These are phyloP conservation scores for Chrysolophus pictus DNA, from an alignment of 2,797 vertebrate species.

Conservation along the genomic window DNA sequence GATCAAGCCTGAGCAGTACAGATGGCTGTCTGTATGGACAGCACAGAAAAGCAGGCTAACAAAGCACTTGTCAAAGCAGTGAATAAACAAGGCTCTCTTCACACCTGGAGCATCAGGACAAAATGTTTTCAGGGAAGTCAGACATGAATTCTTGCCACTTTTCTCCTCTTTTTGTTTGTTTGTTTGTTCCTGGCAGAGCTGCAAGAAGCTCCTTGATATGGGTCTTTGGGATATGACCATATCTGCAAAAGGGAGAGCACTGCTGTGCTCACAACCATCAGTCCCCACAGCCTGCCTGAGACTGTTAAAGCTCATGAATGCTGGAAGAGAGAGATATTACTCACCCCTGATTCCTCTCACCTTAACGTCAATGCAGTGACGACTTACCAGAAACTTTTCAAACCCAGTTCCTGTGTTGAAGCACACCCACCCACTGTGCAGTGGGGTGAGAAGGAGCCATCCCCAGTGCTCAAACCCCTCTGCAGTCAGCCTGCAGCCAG, in stretches of 20 bases:
- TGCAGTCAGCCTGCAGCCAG: not conserved
- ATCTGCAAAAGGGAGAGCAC: not conserved
- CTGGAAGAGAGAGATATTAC: not conserved
- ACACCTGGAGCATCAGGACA: not conserved
- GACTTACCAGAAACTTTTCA: not conserved
- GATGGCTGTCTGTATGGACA: rapidly evolving
- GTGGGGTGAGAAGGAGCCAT: not conserved
- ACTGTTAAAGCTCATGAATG: not conserved
- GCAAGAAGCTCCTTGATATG: not conserved
- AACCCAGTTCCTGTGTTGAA: not conserved
- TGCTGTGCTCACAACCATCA: not conserved
- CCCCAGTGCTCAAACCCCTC: not conserved
- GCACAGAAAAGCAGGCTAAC: not conserved
- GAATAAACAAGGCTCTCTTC: not conserved
- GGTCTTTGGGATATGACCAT: not conserved
- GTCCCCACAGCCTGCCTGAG: not conserved
- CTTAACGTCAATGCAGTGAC: not conserved
- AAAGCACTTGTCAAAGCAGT: not conserved
- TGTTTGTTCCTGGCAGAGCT: not conserved
- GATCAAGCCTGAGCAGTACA: rapidly evolving
- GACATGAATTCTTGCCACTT: not conserved
- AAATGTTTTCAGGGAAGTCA: not conserved
- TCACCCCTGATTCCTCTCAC: not conserved
- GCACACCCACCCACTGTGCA: not conserved
- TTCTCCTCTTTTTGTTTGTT: not conserved